phyloP scores from a whole-genome alignment of 2,888 invertebrate genomes.

The Thera obeliscata region DNA sequence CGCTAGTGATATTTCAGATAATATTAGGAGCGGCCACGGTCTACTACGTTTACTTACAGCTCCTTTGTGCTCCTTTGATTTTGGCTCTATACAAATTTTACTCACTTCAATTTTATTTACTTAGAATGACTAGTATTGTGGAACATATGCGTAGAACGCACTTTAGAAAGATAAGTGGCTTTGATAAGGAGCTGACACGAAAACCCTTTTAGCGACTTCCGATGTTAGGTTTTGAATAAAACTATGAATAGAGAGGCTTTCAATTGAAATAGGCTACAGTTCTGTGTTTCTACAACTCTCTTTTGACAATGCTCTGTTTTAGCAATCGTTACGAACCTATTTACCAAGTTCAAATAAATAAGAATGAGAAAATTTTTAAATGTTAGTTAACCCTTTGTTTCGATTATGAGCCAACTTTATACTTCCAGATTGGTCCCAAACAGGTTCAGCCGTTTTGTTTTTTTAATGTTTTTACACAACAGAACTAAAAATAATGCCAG shows the following conservation, averaged over 20 bases:
- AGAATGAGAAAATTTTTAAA: too few relatives aligned
- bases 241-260: slow-evolving; percentile 17
- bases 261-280: neutral
- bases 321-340: neutral
- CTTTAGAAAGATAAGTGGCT: slow-evolving; percentile 20
- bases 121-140: neutral
- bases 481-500: too few relatives aligned
- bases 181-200: slow-evolving; percentile 26
- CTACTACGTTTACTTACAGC: too few relatives aligned
- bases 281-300: neutral
- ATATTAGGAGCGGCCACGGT: too few relatives aligned
- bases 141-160: slow-evolving; percentile 8
- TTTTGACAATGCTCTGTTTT: slow-evolving; percentile 2
- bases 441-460: too few relatives aligned
- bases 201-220: slow-evolving; percentile 32
- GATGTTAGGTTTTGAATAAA: slow-evolving; percentile 11
- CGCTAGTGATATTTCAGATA: too few relatives aligned
- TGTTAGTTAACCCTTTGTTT: too few relatives aligned
- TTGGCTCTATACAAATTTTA: neutral
- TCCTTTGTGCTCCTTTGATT: too few relatives aligned
- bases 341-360: too few relatives aligned
- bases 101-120: slow-evolving; percentile 4
- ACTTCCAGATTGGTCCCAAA: too few relatives aligned
- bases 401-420: too few relatives aligned
- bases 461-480: too few relatives aligned